Percentiles rank a stretch among this genome's conserved stretches.
Conservation (phyloP, 2,797 vertebrate genomes). For the Nannoperca obscura region DNA sequence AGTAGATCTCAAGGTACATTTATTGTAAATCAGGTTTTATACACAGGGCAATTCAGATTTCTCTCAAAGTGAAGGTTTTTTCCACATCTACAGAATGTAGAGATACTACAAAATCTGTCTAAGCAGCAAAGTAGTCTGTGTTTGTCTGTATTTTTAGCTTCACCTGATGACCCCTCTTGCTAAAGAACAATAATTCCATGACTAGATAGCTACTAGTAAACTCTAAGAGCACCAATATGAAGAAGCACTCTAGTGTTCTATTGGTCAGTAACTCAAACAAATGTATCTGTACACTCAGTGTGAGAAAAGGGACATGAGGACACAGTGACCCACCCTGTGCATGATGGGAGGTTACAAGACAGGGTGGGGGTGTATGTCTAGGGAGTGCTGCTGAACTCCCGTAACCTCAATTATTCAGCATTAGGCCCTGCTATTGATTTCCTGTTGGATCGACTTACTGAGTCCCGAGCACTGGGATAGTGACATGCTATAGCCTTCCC, state of each 20-base stretch:
- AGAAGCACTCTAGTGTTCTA: constrained; percentile 39
- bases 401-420: constrained; percentile 90
- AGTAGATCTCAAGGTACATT: constrained; percentile 9
- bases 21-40: constrained; percentile 34
- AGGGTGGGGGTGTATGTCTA: constrained; percentile 65
- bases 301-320: constrained; percentile 54
- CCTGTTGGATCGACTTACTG: constrained; percentile 87
- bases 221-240: constrained; percentile 39
- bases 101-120: constrained; percentile 7
- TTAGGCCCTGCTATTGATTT: constrained; percentile 87
- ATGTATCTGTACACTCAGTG: constrained; percentile 53
- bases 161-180: background rate
- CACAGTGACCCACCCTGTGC: constrained; percentile 60
- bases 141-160: constrained; percentile 2
- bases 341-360: constrained; percentile 67
- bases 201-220: constrained; percentile 10
- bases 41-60: constrained; percentile 28
- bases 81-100: background rate
- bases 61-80: constrained; percentile 4
- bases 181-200: constrained; percentile 7
- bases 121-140: background rate
- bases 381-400: constrained; percentile 83
- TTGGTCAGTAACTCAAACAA: constrained; percentile 59
- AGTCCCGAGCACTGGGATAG: constrained; percentile 76
- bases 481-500: constrained; percentile 76